Conservation (phyloP, 1,140 invertebrate species). For the Helicoverpa armigera region DNA sequence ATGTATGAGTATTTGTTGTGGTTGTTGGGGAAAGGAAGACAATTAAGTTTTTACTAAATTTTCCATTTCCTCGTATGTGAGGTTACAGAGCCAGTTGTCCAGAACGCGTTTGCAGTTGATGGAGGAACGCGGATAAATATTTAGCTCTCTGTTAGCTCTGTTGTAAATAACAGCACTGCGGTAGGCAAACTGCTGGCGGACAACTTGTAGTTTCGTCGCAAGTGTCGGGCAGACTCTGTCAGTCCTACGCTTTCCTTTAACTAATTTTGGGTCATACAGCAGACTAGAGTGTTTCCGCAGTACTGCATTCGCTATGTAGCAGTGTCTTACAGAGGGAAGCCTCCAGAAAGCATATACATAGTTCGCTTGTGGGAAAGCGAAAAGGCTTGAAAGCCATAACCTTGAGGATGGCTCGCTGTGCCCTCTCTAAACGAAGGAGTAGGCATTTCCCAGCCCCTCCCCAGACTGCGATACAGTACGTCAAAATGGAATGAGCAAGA, state of each 20-base stretch:
- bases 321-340: not conserved
- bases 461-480: not conserved
- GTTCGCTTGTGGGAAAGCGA: not conserved
- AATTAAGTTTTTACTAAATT: not conserved
- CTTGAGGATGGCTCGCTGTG: not conserved
- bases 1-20: not conserved
- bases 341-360: not conserved
- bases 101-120: not conserved
- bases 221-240: not conserved
- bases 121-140: not conserved
- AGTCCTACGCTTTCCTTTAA: not conserved
- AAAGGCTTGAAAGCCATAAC: not conserved
- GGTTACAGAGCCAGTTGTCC: not conserved
- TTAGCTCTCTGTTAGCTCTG: not conserved
- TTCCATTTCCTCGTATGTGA: not conserved
- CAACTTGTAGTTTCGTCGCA: not conserved
- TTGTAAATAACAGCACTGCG: not conserved
- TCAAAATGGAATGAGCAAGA: not conserved
- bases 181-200: not conserved
- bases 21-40: not conserved
- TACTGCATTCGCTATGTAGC: not conserved
- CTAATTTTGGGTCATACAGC: not conserved
- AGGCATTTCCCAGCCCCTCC: not conserved
- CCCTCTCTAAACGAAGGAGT: slow-evolving; percentile 62
- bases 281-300: not conserved